Evolutionary conservation across 2,797 vertebrate genomes (phyloP).

Genomic region (Alfaro cultratus): DNA sequence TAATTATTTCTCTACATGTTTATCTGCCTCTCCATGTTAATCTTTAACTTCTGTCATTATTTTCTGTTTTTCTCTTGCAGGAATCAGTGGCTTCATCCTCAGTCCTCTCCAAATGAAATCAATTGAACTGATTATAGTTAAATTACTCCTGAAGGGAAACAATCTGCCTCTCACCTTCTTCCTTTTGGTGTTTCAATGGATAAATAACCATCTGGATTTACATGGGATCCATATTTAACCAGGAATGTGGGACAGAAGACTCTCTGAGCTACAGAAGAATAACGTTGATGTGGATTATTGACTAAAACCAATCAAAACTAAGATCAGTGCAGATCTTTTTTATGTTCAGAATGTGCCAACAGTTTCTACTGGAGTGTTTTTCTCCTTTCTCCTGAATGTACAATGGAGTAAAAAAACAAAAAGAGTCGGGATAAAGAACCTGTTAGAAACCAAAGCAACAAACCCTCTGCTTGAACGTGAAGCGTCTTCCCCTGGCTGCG

Average conservation of each 20-base stretch:
- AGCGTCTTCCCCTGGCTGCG: conserved; percentile 69
- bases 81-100: neutral
- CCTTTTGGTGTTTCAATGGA: neutral
- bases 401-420: conserved; percentile 39
- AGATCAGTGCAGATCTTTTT: neutral
- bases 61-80: conserved; percentile 22
- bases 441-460: neutral
- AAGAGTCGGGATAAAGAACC: neutral
- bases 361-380: neutral
- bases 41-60: neutral
- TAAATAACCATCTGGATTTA: neutral
- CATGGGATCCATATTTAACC: neutral
- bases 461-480: neutral
- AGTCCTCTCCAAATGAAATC: conserved; percentile 1
- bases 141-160: conserved; percentile 12
- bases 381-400: neutral
- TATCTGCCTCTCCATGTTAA: conserved; percentile 3
- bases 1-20: rapidly evolving
- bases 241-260: neutral
- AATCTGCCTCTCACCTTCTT: neutral
- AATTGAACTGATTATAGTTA: neutral
- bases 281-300: neutral
- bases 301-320: neutral
- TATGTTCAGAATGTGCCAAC: neutral
- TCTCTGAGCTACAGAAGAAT: neutral